phyloP scores from a whole-genome alignment of 2,888 invertebrate species.

The Phorcus lineatus region DNA sequence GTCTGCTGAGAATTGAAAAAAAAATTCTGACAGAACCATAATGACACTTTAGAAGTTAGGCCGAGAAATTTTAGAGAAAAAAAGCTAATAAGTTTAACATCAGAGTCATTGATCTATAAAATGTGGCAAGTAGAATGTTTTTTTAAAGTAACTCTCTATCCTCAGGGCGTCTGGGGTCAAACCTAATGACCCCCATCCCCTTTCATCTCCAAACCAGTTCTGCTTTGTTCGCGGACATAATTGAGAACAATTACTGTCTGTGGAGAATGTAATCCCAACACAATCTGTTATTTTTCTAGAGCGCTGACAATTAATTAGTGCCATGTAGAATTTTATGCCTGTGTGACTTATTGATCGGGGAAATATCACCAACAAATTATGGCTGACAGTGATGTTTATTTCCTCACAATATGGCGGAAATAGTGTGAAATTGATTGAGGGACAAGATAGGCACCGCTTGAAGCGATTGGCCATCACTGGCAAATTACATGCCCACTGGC shows the following conservation, averaged over 20 bases:
- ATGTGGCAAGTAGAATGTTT: background rate
- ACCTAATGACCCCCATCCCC: background rate
- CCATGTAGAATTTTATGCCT: constrained; percentile 27
- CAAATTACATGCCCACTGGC: background rate
- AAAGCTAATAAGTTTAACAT: background rate
- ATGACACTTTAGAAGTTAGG: background rate
- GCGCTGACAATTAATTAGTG: constrained; percentile 25
- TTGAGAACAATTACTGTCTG: constrained; percentile 12
- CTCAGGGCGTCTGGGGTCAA: background rate
- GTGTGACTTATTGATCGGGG: constrained; percentile 21
- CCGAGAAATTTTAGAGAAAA: background rate
- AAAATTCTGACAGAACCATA: too few species aligned
- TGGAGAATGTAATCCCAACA: constrained; percentile 6
- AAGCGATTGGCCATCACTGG: background rate
- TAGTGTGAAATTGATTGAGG: constrained; percentile 24
- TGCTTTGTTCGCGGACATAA: constrained; percentile 9
- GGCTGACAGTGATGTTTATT: constrained; percentile 26
- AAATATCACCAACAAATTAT: constrained; percentile 27
- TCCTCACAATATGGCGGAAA: constrained; percentile 25
- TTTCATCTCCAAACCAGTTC: background rate
- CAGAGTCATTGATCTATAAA: background rate
- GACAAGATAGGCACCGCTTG: background rate
- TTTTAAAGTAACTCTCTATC: background rate
- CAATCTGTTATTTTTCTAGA: constrained; percentile 17
- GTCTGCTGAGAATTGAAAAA: too few species aligned